Base-by-base conservation (phyloP, 2,888 invertebrate species). In the Melanargia galathea region DNA sequence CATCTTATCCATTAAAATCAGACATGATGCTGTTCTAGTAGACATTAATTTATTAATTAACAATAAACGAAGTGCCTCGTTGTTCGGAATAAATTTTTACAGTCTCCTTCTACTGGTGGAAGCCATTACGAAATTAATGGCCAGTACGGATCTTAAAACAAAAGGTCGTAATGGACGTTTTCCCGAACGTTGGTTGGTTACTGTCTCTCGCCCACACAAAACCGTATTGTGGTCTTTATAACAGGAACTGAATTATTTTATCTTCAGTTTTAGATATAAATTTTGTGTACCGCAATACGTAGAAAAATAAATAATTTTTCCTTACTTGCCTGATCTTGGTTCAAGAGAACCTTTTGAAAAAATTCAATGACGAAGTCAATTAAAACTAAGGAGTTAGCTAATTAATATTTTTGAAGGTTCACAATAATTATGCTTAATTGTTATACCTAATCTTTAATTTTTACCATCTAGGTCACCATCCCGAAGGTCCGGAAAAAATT, bases 91-190 rank as follows among this genome's bases (percentile, higher is more conserved):
- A 68, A 60, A 63, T 46, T 46, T 57, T 63, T 63, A 60, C 63
- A 43, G 46, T 48, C 54, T 56, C 62, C 43, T 40, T 54, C 51
- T 62, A 43, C 64, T 60, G 54, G 61, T 62, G 60, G 63, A 54
- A 63, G 57, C 61, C 56, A 65, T 70, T 65, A 63, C 57, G 54
- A 63, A 67, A 68, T 68, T 70, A 69, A 70, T 64, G 58, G 38
- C 59, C 49, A 48, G 43, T 40, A 13, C 13, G 16, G 45, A 35
- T 48, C 59, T 55, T 56, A 59, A 59, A 54, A 48, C 48, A 54
- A 59, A 63, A 52, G 26, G 40, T 48, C 43, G 30, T 59, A 60
- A 33, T 55, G 55, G 48, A 30, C 26, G 40, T 24, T 35, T 24
- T 61, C 51, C 45, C 35, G 57, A 35, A 62, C 56, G 26, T 49